These are phyloP conservation scores for Ammospiza maritima DNA, from an alignment of 2,797 vertebrate species.

Conservation along the genomic window DNA sequence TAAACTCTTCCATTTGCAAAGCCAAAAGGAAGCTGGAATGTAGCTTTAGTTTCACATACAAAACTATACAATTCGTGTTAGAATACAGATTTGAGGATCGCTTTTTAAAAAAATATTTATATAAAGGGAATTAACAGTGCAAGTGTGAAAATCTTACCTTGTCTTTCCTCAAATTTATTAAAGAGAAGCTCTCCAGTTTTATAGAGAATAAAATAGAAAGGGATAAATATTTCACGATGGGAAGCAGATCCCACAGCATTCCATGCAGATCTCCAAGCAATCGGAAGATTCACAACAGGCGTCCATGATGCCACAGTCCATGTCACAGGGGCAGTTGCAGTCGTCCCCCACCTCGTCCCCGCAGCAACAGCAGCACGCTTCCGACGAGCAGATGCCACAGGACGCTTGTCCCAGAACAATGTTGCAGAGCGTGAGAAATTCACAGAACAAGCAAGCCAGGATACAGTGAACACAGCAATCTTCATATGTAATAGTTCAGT, in stretches of 20 bases:
- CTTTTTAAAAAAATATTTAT: slow-evolving; percentile 40
- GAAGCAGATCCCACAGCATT: slow-evolving; percentile 99
- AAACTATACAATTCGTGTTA: slow-evolving; percentile 55
- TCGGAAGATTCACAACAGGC: slow-evolving; percentile 98
- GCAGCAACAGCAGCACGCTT: slow-evolving; percentile 93
- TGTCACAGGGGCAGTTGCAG: slow-evolving; percentile 95
- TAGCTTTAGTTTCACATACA: slow-evolving; percentile 66
- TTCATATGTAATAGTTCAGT: slow-evolving; percentile 51
- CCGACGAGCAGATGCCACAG: slow-evolving; percentile 89
- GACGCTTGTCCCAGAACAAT: slow-evolving; percentile 93
- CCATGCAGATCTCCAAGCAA: slow-evolving; percentile 99
- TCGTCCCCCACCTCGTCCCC: slow-evolving; percentile 92
- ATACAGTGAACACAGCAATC: slow-evolving; percentile 99
- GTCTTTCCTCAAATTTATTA: slow-evolving; percentile 55
- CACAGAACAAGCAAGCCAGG: slow-evolving; percentile 97
- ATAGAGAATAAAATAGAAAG: slow-evolving; percentile 36
- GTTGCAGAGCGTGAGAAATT: slow-evolving; percentile 96
- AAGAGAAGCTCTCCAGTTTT: slow-evolving; percentile 62
- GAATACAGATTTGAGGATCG: slow-evolving; percentile 6
- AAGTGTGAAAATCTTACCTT: slow-evolving; percentile 71
- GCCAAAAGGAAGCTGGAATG: slow-evolving; percentile 58
- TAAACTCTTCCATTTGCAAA: slow-evolving; percentile 49
- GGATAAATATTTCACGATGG: slow-evolving; percentile 80
- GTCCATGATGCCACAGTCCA: slow-evolving; percentile 98
- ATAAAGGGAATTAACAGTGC: slow-evolving; percentile 74